These are phyloP conservation scores for Idaea biselata DNA, from an alignment of 2,888 invertebrate species.

Conservation along the genomic window DNA sequence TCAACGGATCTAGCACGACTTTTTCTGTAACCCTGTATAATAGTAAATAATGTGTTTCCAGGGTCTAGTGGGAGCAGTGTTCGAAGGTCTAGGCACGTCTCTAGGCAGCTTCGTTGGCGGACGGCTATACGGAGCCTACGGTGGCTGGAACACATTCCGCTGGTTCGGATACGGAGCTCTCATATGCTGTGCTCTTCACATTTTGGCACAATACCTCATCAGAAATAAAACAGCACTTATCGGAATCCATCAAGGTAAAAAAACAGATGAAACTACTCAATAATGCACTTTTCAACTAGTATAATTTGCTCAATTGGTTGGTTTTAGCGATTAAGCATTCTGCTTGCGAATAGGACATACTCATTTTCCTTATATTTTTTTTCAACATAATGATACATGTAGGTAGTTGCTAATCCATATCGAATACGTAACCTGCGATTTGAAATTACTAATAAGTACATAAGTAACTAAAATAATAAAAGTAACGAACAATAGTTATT, in stretches of 20 bases:
- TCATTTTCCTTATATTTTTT: too few species aligned
- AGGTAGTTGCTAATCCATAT: neutral
- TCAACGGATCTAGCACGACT: too few species aligned
- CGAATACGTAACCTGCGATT: neutral
- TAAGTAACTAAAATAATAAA: neutral
- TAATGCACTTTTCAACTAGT: neutral
- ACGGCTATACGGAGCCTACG: constrained; percentile 81
- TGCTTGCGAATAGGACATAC: too few species aligned
- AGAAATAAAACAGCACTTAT: neutral
- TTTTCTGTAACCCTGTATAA: neutral
- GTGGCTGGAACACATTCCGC: constrained; percentile 85
- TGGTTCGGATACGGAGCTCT: constrained; percentile 86
- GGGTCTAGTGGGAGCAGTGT: constrained; percentile 92
- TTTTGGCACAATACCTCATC: constrained; percentile 65
- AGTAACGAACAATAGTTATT: neutral
- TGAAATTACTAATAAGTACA: neutral
- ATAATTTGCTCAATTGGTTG: neutral
- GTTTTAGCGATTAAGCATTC: neutral
- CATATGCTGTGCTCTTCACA: constrained; percentile 80
- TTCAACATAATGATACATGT: too few species aligned
- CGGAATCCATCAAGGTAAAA: neutral
- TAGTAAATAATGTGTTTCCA: constrained; percentile 49
- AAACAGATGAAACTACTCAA: neutral
- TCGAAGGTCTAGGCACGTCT: constrained; percentile 92
- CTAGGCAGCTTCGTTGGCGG: constrained; percentile 91